phyloP scores from a whole-genome alignment of 2,888 invertebrate genomes.

The Meteorus colon region DNA sequence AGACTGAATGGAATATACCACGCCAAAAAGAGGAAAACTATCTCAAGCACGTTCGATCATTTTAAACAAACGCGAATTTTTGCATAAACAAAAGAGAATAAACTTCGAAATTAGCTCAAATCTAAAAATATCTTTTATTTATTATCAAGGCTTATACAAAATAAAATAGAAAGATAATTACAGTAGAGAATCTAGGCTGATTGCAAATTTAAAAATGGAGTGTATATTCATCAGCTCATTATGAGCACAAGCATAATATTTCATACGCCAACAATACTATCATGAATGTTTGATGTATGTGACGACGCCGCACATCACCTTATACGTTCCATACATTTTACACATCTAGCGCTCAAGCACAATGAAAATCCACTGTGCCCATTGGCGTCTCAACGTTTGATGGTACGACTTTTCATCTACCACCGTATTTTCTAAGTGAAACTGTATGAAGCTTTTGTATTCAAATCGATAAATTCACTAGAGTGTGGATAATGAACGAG shows the following conservation, averaged over 20 bases:
- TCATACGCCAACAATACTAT: too few relatives aligned
- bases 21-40: not conserved
- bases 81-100: not conserved
- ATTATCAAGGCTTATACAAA: too few relatives aligned
- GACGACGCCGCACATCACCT: not conserved
- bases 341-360: not conserved
- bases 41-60: too few relatives aligned
- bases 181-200: too few relatives aligned
- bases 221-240: too few relatives aligned
- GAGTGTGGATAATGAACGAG: slow-evolving; percentile 31
- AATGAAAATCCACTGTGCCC: not conserved
- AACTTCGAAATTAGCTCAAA: too few relatives aligned
- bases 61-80: too few relatives aligned
- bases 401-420: slow-evolving; percentile 1
- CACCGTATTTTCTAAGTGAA: not conserved
- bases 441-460: slow-evolving; percentile 16
- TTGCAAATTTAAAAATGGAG: too few relatives aligned
- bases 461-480: slow-evolving; percentile 32
- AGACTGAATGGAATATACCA: not conserved
- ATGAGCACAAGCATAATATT: too few relatives aligned
- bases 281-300: not conserved
- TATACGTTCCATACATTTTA: not conserved
- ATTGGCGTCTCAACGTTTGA: slow-evolving; percentile 18
- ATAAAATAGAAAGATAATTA: too few relatives aligned
- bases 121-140: too few relatives aligned